These are phyloP conservation scores for Steromphala cineraria DNA, from an alignment of 2,888 invertebrate genomes.

Conservation along the genomic window DNA sequence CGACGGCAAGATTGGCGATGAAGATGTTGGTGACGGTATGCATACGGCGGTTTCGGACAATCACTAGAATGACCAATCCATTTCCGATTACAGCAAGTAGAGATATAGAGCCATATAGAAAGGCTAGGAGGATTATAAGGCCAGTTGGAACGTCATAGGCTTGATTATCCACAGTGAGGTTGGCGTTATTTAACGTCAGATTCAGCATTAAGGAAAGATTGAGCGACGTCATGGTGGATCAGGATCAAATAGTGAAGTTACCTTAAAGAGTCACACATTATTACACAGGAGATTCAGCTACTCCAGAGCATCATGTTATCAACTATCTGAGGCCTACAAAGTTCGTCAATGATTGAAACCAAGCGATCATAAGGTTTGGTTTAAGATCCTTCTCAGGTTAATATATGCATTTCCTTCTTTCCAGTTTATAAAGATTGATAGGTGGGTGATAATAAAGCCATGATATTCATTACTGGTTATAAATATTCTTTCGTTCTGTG, in stretches of 20 bases:
- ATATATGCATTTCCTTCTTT: too few species aligned
- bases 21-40: slow-evolving; percentile 89
- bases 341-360: too few species aligned
- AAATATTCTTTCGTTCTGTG: too few species aligned
- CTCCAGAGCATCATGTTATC: neutral
- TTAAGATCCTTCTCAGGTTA: too few species aligned
- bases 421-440: too few species aligned
- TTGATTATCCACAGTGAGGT: slow-evolving; percentile 49
- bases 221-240: neutral
- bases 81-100: slow-evolving; percentile 89
- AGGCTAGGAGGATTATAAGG: slow-evolving; percentile 84
- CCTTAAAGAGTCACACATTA: neutral
- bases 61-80: slow-evolving; percentile 89
- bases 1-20: slow-evolving; percentile 89
- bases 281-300: too few species aligned
- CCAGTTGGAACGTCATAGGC: slow-evolving; percentile 86
- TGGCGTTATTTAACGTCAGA: slow-evolving; percentile 16
- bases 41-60: slow-evolving; percentile 85
- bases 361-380: too few species aligned
- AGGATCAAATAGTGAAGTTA: neutral
- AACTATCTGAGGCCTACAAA: too few species aligned
- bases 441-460: too few species aligned
- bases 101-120: slow-evolving; percentile 88
- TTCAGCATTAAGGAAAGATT: slow-evolving; percentile 5
- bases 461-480: too few species aligned